Conservation (phyloP, 2,797 vertebrate species). For the Myioborus melanocephalus region DNA sequence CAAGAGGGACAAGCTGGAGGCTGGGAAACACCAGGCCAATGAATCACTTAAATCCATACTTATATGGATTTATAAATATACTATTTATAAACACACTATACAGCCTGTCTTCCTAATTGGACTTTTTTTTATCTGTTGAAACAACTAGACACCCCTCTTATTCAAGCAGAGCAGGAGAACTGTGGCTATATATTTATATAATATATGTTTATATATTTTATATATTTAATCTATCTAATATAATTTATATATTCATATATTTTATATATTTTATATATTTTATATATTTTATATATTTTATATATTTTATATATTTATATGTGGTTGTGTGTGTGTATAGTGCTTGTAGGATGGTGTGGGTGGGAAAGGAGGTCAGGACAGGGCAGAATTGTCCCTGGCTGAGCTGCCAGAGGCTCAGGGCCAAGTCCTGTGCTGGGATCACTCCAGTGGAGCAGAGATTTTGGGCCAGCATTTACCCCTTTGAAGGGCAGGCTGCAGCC, state of each 20-base stretch:
- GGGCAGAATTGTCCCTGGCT: neutral
- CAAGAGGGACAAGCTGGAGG: neutral
- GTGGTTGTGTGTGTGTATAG: no score
- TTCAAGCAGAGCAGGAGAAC: neutral
- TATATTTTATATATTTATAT: no score
- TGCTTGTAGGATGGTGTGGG: neutral
- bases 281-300: no score
- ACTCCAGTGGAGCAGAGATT: neutral
- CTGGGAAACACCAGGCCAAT: neutral
- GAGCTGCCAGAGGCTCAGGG: neutral
- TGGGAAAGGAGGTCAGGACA: neutral
- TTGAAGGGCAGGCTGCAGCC: neutral
- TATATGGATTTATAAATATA: no score
- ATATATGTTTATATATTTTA: no score
- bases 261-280: no score
- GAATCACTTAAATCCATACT: neutral
- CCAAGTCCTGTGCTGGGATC: neutral
- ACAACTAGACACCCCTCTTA: neutral
- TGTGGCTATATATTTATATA: no score
- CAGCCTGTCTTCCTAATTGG: neutral
- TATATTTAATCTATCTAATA: no score
- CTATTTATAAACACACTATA: no score
- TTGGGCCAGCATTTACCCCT: neutral
- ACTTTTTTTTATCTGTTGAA: neutral
- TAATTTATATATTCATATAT: no score